Evolutionary conservation across 2,113 vertebrate genomes (phyloP), one percentile per base, ranked within the genome.

Genomic region (Malurus melanocephalus): DNA sequence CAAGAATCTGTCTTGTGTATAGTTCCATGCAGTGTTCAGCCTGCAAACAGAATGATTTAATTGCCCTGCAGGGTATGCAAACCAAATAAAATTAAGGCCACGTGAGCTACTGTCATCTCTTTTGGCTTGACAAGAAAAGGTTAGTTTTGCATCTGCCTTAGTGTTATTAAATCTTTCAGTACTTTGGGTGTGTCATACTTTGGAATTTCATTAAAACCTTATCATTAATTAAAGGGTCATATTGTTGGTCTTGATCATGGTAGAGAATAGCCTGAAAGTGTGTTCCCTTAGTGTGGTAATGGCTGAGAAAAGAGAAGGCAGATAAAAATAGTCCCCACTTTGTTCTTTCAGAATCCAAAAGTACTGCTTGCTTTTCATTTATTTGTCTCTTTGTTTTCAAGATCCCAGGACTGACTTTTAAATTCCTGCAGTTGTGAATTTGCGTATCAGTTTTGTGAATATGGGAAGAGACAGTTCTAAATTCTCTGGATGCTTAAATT

Each of bases 191-290:
- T 95, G 86, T 81, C 57, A 10, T 38, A 16, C 76, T 61, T 73
- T 87, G 86, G 83, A 90, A 90, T 95, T 75, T 81, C 61, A 79
- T 79, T 88, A 79, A 71, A 94, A 68, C 20, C 7, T 65, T 90
- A 57, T 65, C 19, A n/a, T 91, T 81, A 88, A 51, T n/a, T 59
- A n/a, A 64, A 86, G 24, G 69, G 66, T 90, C 73, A 60, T 33
- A 60, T 59, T 86, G 72, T 53, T 84, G 42, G 57, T 81, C 53
- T 42, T 80, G 57, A 7, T 57, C 27, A 3, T 38, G 22, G 38
- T 52, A 56, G 35, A 77, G 35, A 83, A 33, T 21, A 88, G 23
- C 12, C 57, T 88, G 45, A 42, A 88, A 93, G 18, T 7, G 19
- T 43, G 22, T 67, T 88, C 35, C 15, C 24, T 14, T 22, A 48